Conservation (phyloP, 2,113 vertebrate genomes). For the Poecilia latipinna region DNA sequence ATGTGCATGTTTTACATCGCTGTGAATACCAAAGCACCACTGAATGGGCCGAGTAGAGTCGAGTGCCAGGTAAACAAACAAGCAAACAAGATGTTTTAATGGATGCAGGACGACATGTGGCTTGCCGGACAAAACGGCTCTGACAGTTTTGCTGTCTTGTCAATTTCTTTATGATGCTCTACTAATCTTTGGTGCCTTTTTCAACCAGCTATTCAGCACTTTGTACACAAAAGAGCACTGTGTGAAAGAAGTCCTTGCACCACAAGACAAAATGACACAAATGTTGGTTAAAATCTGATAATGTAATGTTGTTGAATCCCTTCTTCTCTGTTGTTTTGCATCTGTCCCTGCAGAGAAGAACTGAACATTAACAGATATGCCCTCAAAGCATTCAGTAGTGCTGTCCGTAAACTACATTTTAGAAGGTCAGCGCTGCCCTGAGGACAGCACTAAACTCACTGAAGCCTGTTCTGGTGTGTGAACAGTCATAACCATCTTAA, state of each 20-base stretch:
- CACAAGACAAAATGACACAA: background rate
- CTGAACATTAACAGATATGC: constrained; percentile 61
- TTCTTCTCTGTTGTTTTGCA: constrained; percentile 18
- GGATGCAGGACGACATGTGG: constrained; percentile 63
- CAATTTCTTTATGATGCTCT: constrained; percentile 45
- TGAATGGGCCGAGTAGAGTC: constrained; percentile 76
- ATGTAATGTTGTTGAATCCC: background rate
- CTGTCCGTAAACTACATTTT: constrained; percentile 61
- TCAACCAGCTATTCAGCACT: background rate
- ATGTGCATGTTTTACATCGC: constrained; percentile 83
- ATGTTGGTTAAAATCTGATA: background rate
- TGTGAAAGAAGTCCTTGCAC: background rate
- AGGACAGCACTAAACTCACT: constrained; percentile 77
- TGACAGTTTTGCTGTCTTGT: constrained; percentile 81
- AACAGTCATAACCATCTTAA: constrained; percentile 60
- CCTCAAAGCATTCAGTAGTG: constrained; percentile 49
- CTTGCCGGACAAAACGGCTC: constrained; percentile 71
- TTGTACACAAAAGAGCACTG: background rate
- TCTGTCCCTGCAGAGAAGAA: constrained; percentile 51
- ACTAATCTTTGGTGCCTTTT: constrained; percentile 26
- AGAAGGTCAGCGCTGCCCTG: constrained; percentile 71
- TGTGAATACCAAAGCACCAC: constrained; percentile 88
- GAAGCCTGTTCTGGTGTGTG: constrained; percentile 73
- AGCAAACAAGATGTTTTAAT: constrained; percentile 78
- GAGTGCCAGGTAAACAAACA: constrained; percentile 78